A percentile compares a stretch with the other conserved stretches of the same genome.
Conservation (phyloP, 2,113 vertebrate genomes). For the Rattus norvegicus region GRCr8 NC_086033.1:62210501-62211000, state of each 20-base stretch:
- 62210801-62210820: background rate
- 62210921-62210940: conserved; percentile 77
- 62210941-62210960: conserved; percentile 77
- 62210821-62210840: background rate
- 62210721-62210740: background rate
- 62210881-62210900: conserved; percentile 68
- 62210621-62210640: background rate
- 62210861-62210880: conserved; percentile 62
- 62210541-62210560: background rate
- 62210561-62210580: background rate
- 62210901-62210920: conserved; percentile 73
- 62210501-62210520: background rate
- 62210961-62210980: conserved; percentile 79
- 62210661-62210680: background rate
- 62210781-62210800: background rate
- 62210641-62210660: background rate
- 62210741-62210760: background rate
- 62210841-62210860: conserved; percentile 44
- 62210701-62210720: background rate
- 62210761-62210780: background rate
- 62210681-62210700: background rate
- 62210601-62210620: background rate
- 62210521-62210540: background rate
- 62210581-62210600: background rate
- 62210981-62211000: conserved; percentile 73